Percentiles rank a stretch among this genome's conserved stretches.
Conservation (phyloP, 2,797 vertebrate genomes). For the Sebastes oblongus region DNA sequence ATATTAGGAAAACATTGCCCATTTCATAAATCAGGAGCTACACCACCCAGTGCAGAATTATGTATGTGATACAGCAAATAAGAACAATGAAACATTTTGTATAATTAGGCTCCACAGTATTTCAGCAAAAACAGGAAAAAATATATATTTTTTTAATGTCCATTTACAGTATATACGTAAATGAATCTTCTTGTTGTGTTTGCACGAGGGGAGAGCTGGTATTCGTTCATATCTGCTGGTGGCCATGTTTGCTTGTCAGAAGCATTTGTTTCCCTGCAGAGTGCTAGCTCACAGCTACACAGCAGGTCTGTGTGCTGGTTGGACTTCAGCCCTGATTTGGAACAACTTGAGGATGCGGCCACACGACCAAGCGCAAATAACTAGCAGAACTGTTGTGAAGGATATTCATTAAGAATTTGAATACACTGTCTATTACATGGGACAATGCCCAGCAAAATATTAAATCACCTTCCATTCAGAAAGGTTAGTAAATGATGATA, state of each 20-base stretch:
- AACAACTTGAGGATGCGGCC: conserved; percentile 7
- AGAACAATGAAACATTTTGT: not conserved
- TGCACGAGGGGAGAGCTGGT: not conserved
- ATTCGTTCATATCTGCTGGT: conserved; percentile 31
- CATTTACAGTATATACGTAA: conserved; percentile 2
- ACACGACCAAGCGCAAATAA: conserved; percentile 36
- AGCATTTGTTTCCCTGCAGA: conserved; percentile 44
- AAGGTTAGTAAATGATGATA: not conserved
- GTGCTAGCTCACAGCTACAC: conserved; percentile 8
- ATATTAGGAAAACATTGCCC: not conserved
- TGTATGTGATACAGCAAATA: not conserved
- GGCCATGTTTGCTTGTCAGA: conserved; percentile 47
- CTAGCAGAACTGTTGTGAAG: conserved; percentile 8
- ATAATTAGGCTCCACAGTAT: not conserved
- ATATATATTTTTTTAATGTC: not conserved
- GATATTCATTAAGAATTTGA: not conserved
- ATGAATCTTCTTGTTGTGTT: conserved; percentile 3
- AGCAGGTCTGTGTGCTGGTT: conserved; percentile 32
- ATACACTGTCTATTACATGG: not conserved
- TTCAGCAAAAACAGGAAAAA: not conserved
- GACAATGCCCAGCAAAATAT: not conserved
- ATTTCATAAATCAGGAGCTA: not conserved
- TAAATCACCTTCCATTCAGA: not conserved
- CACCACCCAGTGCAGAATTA: not conserved
- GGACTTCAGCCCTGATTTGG: conserved; percentile 28